phyloP scores from a whole-genome alignment of 2,113 vertebrate genomes.

The Hiodon tergisus region DNA sequence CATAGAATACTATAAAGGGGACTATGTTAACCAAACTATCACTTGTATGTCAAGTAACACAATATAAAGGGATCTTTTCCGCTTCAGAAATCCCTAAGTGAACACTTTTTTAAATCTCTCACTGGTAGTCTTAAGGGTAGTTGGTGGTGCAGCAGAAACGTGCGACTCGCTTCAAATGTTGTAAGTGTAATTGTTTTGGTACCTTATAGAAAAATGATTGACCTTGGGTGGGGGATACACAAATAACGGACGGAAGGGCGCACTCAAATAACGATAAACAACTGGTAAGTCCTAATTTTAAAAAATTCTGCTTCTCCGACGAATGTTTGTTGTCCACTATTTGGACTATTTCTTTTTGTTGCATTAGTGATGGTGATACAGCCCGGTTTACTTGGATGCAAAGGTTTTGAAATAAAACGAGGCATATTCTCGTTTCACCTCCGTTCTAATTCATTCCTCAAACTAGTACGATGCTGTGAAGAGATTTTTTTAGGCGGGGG shows the following conservation, averaged over 20 bases:
- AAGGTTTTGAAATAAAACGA: constrained; percentile 31
- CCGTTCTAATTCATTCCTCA: constrained; percentile 14
- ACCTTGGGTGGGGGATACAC: constrained; percentile 15
- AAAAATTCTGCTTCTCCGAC: not conserved
- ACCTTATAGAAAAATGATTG: constrained; percentile 7
- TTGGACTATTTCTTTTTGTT: not conserved
- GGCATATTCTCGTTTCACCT: constrained; percentile 24
- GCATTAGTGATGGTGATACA: constrained; percentile 16
- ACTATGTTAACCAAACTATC: not conserved
- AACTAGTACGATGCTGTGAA: constrained; percentile 23
- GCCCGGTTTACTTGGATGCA: constrained; percentile 24
- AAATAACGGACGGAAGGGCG: constrained; percentile 10
- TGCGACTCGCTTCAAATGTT: not conserved
- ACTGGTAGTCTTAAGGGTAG: not conserved
- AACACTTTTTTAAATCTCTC: not conserved
- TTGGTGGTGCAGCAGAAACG: not conserved
- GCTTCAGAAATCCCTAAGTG: constrained; percentile 8
- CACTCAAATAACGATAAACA: constrained; percentile 19
- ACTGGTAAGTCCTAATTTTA: not conserved
- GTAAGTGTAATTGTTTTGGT: not conserved
- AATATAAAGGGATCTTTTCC: not conserved
- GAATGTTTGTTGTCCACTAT: not conserved
- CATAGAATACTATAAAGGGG: not conserved
- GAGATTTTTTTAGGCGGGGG: constrained; percentile 26
- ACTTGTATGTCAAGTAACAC: not conserved